Percentiles rank a stretch among this genome's conserved stretches.
Evolutionary conservation across 2,888 invertebrate species (phyloP).

Genomic region (Microctonus hyperodae): DNA sequence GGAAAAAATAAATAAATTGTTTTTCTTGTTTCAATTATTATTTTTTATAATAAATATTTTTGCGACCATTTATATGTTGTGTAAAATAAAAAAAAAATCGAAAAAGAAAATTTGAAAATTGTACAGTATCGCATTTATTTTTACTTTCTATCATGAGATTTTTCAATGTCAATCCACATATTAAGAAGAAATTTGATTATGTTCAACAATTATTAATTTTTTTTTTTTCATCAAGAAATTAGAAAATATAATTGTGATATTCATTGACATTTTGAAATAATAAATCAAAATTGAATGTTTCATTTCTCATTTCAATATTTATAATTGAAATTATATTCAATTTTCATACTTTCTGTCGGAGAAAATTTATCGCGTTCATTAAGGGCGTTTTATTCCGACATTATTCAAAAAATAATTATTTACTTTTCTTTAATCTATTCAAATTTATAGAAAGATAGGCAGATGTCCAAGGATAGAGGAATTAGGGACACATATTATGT

Average conservation of each 20-base stretch:
- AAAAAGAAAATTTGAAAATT: too few relatives aligned
- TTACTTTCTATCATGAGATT: constrained; percentile 12
- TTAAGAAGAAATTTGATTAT: not conserved
- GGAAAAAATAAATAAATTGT: too few relatives aligned
- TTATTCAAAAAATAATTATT: constrained; percentile 58
- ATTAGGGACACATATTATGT: too few relatives aligned
- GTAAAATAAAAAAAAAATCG: too few relatives aligned
- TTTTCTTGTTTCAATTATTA: too few relatives aligned
- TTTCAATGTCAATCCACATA: not conserved
- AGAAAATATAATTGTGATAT: constrained; percentile 41
- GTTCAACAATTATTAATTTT: constrained; percentile 34
- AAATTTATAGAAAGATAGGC: constrained; percentile 58
- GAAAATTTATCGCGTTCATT: not conserved
- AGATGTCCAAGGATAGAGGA: constrained; percentile 37
- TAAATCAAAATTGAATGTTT: constrained; percentile 27
- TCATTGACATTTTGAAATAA: constrained; percentile 33
- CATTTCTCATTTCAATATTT: not conserved
- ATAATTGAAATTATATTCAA: too few relatives aligned
- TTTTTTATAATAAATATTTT: too few relatives aligned
- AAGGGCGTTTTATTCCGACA: constrained; percentile 38
- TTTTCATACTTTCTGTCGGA: too few relatives aligned
- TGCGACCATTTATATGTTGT: too few relatives aligned
- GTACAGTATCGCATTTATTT: too few relatives aligned
- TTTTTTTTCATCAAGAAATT: constrained; percentile 35
- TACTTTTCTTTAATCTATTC: constrained; percentile 39